Percentiles rank a stretch among this genome's conserved stretches.
Conservation (phyloP, 2,888 invertebrate species). For the Eudasyphora cyanicolor region DNA sequence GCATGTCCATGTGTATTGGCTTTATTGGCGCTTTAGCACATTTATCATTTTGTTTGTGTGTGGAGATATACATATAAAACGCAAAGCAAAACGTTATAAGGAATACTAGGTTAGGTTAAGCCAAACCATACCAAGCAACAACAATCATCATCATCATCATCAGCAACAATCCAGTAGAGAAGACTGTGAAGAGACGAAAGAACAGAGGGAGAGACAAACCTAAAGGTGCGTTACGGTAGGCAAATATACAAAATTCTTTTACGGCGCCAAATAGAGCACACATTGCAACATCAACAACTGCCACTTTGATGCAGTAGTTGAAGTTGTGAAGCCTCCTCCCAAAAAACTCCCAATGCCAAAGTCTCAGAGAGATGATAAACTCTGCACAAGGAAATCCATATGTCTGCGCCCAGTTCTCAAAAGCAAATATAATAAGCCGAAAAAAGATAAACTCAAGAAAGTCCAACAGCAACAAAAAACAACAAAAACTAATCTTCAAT, state of each 20-base stretch:
- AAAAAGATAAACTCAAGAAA: slow-evolving; percentile 48
- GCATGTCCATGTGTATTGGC: slow-evolving; percentile 56
- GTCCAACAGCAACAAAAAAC: background rate
- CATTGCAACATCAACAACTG: background rate
- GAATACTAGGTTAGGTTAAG: slow-evolving; percentile 46
- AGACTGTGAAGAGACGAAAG: slow-evolving; percentile 21
- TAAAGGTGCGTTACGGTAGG: slow-evolving; percentile 67
- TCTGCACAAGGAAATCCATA: slow-evolving; percentile 41
- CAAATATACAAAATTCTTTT: slow-evolving; percentile 68
- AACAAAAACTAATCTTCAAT: slow-evolving; percentile 4
- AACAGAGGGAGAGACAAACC: slow-evolving; percentile 24
- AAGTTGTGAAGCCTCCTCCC: background rate
- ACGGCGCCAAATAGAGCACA: slow-evolving; percentile 68
- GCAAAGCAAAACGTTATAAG: slow-evolving; percentile 47
- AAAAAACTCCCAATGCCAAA: background rate
- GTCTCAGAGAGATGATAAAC: slow-evolving; percentile 54
- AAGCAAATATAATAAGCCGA: slow-evolving; percentile 44
- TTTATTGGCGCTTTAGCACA: slow-evolving; percentile 66
- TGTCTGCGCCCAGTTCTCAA: slow-evolving; percentile 32
- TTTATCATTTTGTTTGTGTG: slow-evolving; percentile 78
- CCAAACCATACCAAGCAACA: slow-evolving; percentile 51
- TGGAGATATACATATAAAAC: no score
- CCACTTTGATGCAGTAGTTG: background rate
- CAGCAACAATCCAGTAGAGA: background rate
- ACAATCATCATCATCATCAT: slow-evolving; percentile 46